Conservation (phyloP, 2,888 invertebrate species). For the Hyalella azteca region DNA sequence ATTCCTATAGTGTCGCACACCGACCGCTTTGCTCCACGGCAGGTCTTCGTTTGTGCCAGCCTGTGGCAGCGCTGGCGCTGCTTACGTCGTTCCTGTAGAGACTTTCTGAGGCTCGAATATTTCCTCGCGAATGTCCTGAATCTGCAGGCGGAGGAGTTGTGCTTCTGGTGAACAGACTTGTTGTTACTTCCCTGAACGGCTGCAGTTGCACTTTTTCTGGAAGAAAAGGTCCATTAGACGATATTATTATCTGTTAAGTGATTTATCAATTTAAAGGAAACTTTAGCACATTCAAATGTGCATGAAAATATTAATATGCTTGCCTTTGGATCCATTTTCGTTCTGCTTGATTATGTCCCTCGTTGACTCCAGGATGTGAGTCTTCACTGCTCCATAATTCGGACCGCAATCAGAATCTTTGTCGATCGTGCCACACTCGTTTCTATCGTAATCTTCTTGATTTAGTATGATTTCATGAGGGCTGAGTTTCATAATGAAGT, state of each 20-base stretch:
- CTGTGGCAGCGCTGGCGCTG: not conserved
- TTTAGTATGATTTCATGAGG: not conserved
- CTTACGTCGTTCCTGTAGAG: constrained; percentile 1
- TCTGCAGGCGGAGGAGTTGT: not conserved
- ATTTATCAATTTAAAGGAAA: not conserved
- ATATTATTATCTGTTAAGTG: not conserved
- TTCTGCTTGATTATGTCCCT: constrained; percentile 18
- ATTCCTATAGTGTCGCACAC: too few relatives aligned
- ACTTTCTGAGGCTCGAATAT: not conserved
- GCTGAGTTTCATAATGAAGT: not conserved
- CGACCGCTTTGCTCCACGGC: not conserved
- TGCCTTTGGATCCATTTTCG: too few relatives aligned
- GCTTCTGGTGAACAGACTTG: too few relatives aligned
- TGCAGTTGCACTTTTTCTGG: not conserved
- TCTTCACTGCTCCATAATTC: not conserved
- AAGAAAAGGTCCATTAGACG: not conserved
- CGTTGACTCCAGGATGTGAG: not conserved
- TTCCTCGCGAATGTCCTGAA: not conserved
- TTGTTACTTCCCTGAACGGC: not conserved
- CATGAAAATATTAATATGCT: too few relatives aligned
- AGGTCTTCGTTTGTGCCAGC: not conserved
- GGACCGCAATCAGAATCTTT: not conserved
- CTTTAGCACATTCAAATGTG: too few relatives aligned
- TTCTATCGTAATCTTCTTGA: not conserved
- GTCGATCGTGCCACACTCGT: not conserved